Percentiles rank a stretch among this genome's conserved stretches.
Evolutionary conservation across 2,888 invertebrate species (phyloP).

Genomic region (Parochlus steinenii): DNA sequence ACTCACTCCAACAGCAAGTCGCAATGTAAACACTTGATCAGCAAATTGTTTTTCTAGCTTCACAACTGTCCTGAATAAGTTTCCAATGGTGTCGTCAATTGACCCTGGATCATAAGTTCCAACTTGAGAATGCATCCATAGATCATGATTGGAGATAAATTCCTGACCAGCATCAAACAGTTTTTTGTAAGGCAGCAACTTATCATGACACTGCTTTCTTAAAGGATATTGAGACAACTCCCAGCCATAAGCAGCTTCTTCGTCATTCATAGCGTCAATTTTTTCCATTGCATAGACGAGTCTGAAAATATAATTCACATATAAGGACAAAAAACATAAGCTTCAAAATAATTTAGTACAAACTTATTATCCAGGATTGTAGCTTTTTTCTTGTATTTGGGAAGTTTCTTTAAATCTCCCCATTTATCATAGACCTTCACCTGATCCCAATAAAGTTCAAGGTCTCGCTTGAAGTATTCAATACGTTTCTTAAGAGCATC

Average conservation of each 20-base stretch:
- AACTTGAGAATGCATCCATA: constrained; percentile 74
- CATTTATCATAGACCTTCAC: constrained; percentile 74
- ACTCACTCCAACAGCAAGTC: constrained; percentile 44
- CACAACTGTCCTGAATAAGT: constrained; percentile 46
- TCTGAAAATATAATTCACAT: constrained; percentile 26
- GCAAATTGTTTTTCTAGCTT: constrained; percentile 78
- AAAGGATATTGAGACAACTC: constrained; percentile 77
- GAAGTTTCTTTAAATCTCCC: constrained; percentile 69
- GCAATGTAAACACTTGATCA: constrained; percentile 54
- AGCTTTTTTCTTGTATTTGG: constrained; percentile 68
- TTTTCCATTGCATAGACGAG: constrained; percentile 55
- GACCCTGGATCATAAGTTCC: constrained; percentile 74
- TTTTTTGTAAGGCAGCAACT: constrained; percentile 67
- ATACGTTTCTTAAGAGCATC: constrained; percentile 60
- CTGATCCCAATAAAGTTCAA: constrained; percentile 62
- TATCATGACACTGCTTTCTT: constrained; percentile 61
- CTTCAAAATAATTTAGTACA: constrained; percentile 14
- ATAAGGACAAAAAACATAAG: constrained; percentile 11
- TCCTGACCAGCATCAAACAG: constrained; percentile 80
- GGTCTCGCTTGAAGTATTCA: constrained; percentile 64
- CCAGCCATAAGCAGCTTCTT: constrained; percentile 78
- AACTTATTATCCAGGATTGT: constrained; percentile 55
- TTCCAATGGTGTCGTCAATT: constrained; percentile 45
- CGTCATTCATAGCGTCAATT: constrained; percentile 81
- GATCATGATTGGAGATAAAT: constrained; percentile 62